Conservation (phyloP, 2,888 invertebrate species). For the Stenchaetothrips biformis region DNA sequence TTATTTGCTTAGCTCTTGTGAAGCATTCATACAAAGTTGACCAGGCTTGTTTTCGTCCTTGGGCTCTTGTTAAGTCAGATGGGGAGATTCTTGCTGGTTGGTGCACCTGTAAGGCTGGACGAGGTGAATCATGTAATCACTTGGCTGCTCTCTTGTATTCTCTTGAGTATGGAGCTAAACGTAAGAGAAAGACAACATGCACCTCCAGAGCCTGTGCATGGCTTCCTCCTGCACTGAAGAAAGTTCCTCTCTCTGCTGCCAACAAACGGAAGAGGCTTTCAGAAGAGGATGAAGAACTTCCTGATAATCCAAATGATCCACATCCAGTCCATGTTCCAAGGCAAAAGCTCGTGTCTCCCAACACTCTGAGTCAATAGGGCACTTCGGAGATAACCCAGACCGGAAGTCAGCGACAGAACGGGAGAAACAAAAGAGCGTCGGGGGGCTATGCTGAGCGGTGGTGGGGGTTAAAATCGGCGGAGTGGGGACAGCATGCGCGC, state of each 20-base stretch:
- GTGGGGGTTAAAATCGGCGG: too few species aligned
- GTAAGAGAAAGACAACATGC: not conserved
- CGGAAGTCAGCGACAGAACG: too few species aligned
- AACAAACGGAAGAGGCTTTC: not conserved
- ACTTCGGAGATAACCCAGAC: too few species aligned
- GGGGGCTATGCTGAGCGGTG: too few species aligned
- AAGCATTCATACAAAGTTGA: not conserved
- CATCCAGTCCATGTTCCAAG: not conserved
- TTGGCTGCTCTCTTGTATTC: conserved; percentile 16
- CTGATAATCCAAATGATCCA: too few species aligned
- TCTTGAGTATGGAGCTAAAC: not conserved
- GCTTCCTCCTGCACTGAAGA: not conserved
- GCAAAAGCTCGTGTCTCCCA: not conserved
- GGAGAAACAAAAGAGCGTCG: too few species aligned
- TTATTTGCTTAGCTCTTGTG: not conserved
- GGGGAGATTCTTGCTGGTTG: conserved; percentile 7
- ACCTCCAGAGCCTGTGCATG: not conserved
- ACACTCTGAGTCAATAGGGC: not conserved
- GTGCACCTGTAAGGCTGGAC: conserved; percentile 17
- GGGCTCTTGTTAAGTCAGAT: not conserved
- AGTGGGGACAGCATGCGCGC: too few species aligned
- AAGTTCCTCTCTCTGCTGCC: not conserved
- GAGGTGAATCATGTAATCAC: conserved; percentile 23
- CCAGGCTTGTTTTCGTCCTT: too few species aligned
- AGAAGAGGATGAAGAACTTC: not conserved